Percentiles rank a stretch among this genome's conserved stretches.
Evolutionary conservation across 2,113 vertebrate genomes (phyloP).

Genomic region (Pygathrix nemaeus): DNA sequence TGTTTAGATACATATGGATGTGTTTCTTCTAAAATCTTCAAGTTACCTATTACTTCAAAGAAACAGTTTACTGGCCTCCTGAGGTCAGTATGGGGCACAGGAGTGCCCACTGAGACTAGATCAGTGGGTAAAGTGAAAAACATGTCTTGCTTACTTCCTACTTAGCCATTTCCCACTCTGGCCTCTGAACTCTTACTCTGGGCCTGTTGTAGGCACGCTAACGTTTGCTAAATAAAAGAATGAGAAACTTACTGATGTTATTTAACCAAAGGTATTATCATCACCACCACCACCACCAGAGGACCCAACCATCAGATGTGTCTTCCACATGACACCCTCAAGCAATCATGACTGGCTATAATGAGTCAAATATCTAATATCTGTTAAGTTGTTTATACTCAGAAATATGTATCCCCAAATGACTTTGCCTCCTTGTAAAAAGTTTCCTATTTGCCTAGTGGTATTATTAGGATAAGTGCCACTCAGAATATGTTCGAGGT

Average conservation of each 20-base stretch:
- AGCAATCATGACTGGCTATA: not conserved
- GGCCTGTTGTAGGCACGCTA: not conserved
- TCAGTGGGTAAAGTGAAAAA: not conserved
- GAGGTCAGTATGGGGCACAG: not conserved
- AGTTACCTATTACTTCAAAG: not conserved
- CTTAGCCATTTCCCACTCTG: not conserved
- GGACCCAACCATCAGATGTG: not conserved
- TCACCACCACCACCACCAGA: not conserved
- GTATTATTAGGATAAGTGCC: not conserved
- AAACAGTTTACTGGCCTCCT: not conserved
- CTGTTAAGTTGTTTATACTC: not conserved
- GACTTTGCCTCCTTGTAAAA: not conserved
- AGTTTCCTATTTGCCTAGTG: conserved; percentile 5
- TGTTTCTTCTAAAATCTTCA: not conserved
- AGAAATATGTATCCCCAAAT: not conserved
- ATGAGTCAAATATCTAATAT: conserved; percentile 22
- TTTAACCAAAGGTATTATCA: conserved; percentile 7
- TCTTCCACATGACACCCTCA: not conserved
- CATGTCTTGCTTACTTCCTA: too few relatives aligned
- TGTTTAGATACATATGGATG: not conserved
- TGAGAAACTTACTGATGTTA: not conserved
- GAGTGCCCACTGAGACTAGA: not conserved
- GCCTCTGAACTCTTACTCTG: not conserved
- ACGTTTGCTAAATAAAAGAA: not conserved
- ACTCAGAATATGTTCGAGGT: not conserved